Percentiles rank a stretch among this genome's conserved stretches.
These are phyloP conservation scores for Anniella stebbinsi DNA, from an alignment of 2,797 vertebrate genomes.

Conservation along the genomic window DNA sequence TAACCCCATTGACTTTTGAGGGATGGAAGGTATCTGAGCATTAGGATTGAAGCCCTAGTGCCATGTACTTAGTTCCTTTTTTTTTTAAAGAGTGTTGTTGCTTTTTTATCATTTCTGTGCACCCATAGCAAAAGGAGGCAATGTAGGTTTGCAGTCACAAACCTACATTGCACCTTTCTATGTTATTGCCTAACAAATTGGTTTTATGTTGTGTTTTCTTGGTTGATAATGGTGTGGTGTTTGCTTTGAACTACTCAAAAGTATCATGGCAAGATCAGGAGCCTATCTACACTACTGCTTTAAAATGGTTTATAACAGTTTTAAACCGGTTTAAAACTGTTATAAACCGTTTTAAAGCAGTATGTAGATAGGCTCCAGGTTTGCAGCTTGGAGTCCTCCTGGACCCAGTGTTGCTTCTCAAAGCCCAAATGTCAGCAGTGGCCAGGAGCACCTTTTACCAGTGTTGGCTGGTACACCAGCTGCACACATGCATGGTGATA, in stretches of 20 bases:
- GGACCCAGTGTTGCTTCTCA: background rate
- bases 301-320: too few species aligned
- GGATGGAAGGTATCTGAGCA: background rate
- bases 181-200: background rate
- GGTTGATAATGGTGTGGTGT: background rate
- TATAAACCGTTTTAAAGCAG: too few species aligned
- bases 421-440: background rate
- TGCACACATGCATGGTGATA: background rate
- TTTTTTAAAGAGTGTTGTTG: slow-evolving; percentile 50
- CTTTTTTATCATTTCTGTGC: slow-evolving; percentile 62
- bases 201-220: slow-evolving; percentile 24
- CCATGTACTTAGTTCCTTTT: background rate
- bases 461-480: background rate
- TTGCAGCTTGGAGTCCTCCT: background rate
- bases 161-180: slow-evolving; percentile 38
- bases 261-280: background rate
- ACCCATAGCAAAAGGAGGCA: slow-evolving; percentile 45
- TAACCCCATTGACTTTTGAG: background rate
- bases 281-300: too few species aligned
- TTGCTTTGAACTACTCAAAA: background rate
- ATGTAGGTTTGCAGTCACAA: slow-evolving; percentile 33
- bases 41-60: background rate
- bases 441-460: background rate
- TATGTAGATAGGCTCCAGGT: too few species aligned
- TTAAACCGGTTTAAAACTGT: too few species aligned